Conservation (phyloP, 1,140 invertebrate species). For the Pseudomyrmex cubaensis region DNA sequence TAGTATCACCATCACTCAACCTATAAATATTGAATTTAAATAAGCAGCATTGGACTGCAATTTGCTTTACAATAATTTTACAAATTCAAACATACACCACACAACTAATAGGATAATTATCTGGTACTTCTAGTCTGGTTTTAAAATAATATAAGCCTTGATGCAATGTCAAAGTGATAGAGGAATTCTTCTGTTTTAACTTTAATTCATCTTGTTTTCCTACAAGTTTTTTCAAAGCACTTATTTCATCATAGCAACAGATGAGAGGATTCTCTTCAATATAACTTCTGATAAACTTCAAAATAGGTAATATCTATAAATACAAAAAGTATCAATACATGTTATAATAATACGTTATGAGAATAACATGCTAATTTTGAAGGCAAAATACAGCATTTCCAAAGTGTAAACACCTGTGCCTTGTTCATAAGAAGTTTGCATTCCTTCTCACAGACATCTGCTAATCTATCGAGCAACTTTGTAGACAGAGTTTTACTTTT, state of each 20-base stretch:
- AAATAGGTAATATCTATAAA: constrained; percentile 84
- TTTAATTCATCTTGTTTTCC: constrained; percentile 87
- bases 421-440: constrained; percentile 87
- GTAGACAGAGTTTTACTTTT: constrained; percentile 90
- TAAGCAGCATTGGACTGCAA: not conserved
- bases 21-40: constrained; percentile 79
- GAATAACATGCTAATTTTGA: too few species aligned
- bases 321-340: not conserved
- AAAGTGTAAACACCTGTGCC: constrained; percentile 84
- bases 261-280: constrained; percentile 90
- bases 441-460: constrained; percentile 89
- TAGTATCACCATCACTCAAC: constrained; percentile 87
- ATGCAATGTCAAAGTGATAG: constrained; percentile 87
- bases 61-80: not conserved
- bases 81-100: constrained; percentile 84
- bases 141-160: constrained; percentile 88
- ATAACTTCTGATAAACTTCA: constrained; percentile 89
- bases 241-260: constrained; percentile 91
- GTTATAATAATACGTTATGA: too few species aligned
- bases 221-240: constrained; percentile 86
- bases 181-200: constrained; percentile 89
- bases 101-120: constrained; percentile 87
- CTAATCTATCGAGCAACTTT: constrained; percentile 88
- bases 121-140: constrained; percentile 87
- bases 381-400: not conserved